These are phyloP conservation scores for Falco naumanni DNA, from an alignment of 2,797 vertebrate species.

Conservation along the genomic window DNA sequence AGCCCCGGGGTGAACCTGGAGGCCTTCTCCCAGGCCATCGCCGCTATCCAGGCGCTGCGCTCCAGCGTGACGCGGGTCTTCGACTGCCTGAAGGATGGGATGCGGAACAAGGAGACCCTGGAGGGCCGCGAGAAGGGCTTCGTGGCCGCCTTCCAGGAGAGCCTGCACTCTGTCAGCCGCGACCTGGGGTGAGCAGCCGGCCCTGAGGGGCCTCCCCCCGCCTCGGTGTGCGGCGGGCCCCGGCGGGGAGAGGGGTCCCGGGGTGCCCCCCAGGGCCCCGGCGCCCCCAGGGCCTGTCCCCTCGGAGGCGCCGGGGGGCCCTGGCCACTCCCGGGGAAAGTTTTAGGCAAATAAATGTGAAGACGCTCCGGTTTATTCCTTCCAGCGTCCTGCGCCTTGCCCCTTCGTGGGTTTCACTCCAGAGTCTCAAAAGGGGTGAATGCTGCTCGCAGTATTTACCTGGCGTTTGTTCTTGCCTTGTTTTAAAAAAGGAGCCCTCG, in stretches of 20 bases:
- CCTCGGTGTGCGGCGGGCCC: not conserved
- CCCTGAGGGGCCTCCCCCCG: not conserved
- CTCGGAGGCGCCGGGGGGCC: not conserved
- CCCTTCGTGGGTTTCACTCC: not conserved
- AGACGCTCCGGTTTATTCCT: accelerated
- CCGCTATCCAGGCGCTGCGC: conserved; percentile 93
- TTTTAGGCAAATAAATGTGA: not conserved
- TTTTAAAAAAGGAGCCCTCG: not conserved
- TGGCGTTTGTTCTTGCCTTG: not conserved
- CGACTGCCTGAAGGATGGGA: conserved; percentile 94
- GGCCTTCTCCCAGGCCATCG: conserved; percentile 94
- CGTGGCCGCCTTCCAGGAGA: conserved; percentile 91
- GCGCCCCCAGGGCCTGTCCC: not conserved
- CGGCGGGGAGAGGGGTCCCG: not conserved
- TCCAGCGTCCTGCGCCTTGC: accelerated
- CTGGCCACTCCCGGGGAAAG: not conserved
- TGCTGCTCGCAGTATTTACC: accelerated
- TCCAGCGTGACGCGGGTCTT: conserved; percentile 95
- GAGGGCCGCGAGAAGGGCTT: conserved; percentile 93
- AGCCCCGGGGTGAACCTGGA: conserved; percentile 93
- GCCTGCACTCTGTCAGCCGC: conserved; percentile 93
- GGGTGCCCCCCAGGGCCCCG: no score
- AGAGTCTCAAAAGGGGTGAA: not conserved
- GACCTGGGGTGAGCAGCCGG: conserved; percentile 89
- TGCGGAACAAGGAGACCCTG: conserved; percentile 92